Conservation (phyloP, 2,113 vertebrate genomes). For the crab-eating macaque (Macaca fascicularis) region T2T-MFA8v1.1 NC_088386.1:71790501-71791000, state of each 20-base stretch:
- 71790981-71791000: not conserved
- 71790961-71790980: slow-evolving; percentile 52
- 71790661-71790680: not conserved
- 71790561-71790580: slow-evolving; percentile 31
- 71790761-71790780: slow-evolving; percentile 55
- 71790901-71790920: slow-evolving; percentile 32
- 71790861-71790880: slow-evolving; percentile 36
- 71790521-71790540: slow-evolving; percentile 58
- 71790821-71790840: slow-evolving; percentile 48
- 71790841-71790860: slow-evolving; percentile 42
- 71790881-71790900: not conserved
- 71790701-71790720: slow-evolving; percentile 54
- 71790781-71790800: slow-evolving; percentile 55
- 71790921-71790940: slow-evolving; percentile 37
- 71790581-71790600: slow-evolving; percentile 8
- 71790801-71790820: slow-evolving; percentile 61
- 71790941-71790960: slow-evolving; percentile 37
- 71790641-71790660: slow-evolving; percentile 49
- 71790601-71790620: slow-evolving; percentile 18
- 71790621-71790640: not conserved
- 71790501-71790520: not conserved
- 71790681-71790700: slow-evolving; percentile 49
- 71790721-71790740: slow-evolving; percentile 66
- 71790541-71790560: slow-evolving; percentile 9
- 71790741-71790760: slow-evolving; percentile 57